phyloP scores from a whole-genome alignment of 1,140 invertebrate genomes.

The Bombus soroeensis region DNA sequence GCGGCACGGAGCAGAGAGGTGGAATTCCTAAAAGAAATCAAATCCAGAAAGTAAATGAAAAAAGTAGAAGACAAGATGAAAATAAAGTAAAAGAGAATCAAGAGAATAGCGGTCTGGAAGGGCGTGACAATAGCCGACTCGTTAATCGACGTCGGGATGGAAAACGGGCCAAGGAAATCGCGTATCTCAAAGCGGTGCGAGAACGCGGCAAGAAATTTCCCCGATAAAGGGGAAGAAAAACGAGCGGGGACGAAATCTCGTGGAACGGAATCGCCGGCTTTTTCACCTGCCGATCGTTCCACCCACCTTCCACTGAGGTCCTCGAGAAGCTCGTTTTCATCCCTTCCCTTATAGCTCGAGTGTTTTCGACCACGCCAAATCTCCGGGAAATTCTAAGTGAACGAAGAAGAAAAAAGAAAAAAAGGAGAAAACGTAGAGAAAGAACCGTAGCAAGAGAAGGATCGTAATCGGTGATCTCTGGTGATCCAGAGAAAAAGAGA shows the following conservation, averaged over 20 bases:
- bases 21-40: constrained; percentile 3
- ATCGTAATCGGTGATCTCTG: constrained; percentile 62
- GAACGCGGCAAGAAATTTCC: constrained; percentile 41
- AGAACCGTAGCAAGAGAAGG: not conserved
- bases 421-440: not conserved
- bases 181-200: constrained; percentile 52
- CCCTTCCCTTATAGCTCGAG: not conserved
- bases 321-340: constrained; percentile 38
- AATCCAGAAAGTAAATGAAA: not conserved
- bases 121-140: constrained; percentile 43
- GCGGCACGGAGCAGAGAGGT: constrained; percentile 28
- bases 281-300: constrained; percentile 47
- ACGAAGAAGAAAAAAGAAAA: not conserved
- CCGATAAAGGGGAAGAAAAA: constrained; percentile 57
- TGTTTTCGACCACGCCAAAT: constrained; percentile 10
- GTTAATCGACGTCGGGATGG: constrained; percentile 51
- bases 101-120: not conserved
- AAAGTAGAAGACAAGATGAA: not conserved
- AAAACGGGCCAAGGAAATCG: constrained; percentile 44
- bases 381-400: not conserved
- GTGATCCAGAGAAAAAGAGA: not conserved
- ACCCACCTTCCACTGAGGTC: not conserved
- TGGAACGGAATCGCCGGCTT: constrained; percentile 49
- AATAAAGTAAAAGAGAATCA: constrained; percentile 2
- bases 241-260: constrained; percentile 41